Evolutionary conservation across 2,113 vertebrate species (phyloP), one percentile per base, ranked within the genome.

Genomic region (Tetraodon nigroviridis): DNA sequence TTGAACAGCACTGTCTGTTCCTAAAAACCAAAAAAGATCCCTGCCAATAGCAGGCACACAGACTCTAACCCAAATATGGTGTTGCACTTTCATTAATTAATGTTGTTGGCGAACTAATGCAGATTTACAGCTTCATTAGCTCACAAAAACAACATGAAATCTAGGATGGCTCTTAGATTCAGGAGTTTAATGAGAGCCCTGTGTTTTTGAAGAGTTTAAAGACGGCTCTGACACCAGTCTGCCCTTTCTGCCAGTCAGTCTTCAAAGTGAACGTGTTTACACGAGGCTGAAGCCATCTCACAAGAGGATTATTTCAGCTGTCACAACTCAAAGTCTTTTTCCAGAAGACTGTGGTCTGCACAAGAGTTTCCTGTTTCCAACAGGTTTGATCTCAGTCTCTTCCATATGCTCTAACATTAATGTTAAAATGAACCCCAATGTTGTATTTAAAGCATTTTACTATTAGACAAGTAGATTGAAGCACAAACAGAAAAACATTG

Each of bases 291-390:
- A 59, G 66, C 11, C 2, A 37, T 72, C 74, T 80, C 64, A 22
- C 17, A 40, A 66, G 70, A 71, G 61, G 56, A 78, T 74, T 64
- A 64, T 67, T 75, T 75, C 58, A 78, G 69, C 73, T 78, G 76
- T 83, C 76, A 65, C 58, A 67, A 46, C 61, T 61, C 42, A 14
- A 56, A 54, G 44, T 51, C 55, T 58, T 55, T 53, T 48, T 52
- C 18, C 60, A 66, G 53, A 10, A 37, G 32, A 12, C 8, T 37
- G 3, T 37, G 32, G 8, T 11, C 11, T 37, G 12, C 32, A 37
- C 32, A 21, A 46, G 60, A 59, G 45, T 58, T 53, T 48, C 32
- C 46, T 61, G 48, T 41, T 37, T 76, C 53, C 55, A 37, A 37
- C 11, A 37, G 32, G 8, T 37, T 37, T 37, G 12, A 7, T 37